Percentiles rank a stretch among this genome's conserved stretches.
Conservation (phyloP, 2,797 vertebrate species). For the Artibeus lituratus region DNA sequence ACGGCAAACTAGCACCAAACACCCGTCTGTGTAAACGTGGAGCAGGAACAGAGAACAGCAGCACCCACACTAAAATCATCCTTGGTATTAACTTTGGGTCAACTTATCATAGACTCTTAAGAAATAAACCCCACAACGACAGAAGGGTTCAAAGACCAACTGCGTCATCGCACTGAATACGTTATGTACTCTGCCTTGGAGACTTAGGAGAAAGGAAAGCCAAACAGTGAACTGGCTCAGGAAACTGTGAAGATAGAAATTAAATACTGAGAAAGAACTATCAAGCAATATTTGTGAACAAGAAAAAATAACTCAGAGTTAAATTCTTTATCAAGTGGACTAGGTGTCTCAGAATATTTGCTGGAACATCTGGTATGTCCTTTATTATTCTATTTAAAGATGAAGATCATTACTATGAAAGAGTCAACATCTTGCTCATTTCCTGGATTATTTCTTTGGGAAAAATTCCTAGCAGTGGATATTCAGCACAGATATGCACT, state of each 20-base stretch:
- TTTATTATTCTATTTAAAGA: neutral
- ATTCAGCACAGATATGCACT: neutral
- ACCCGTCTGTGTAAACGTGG: neutral
- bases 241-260: neutral
- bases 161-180: neutral
- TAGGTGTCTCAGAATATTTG: neutral
- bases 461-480: neutral
- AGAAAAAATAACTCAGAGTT: neutral
- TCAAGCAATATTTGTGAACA: neutral
- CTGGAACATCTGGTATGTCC: neutral
- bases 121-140: neutral
- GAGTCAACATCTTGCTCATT: neutral
- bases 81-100: slow-evolving; percentile 10
- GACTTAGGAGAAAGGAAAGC: neutral
- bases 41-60: neutral
- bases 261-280: neutral
- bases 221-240: neutral
- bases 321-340: neutral
- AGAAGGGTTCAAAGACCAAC: neutral
- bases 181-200: neutral
- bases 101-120: neutral
- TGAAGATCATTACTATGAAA: neutral
- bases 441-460: neutral
- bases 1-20: neutral
- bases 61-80: neutral